Conservation (phyloP, 2,113 vertebrate genomes). For the Acrocephalus kingi region DNA sequence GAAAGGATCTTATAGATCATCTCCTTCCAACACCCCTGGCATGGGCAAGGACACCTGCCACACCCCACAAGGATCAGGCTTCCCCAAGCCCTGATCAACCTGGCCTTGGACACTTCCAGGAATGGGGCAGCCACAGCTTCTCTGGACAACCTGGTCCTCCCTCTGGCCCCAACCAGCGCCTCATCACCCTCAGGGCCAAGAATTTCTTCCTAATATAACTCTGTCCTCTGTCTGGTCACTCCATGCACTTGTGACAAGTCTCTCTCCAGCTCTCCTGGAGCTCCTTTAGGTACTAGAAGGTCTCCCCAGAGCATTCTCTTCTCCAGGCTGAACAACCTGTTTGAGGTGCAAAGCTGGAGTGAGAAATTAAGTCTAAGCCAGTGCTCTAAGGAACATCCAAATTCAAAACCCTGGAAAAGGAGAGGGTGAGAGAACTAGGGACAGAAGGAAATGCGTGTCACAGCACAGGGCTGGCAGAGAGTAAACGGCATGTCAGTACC, state of each 20-base stretch:
- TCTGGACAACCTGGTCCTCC: not conserved
- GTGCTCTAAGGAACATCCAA: rapidly evolving
- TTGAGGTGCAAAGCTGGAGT: not conserved
- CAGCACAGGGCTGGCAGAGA: not conserved
- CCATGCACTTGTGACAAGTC: not conserved
- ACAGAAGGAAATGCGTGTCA: not conserved
- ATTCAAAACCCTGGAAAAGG: not conserved
- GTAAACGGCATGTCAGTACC: rapidly evolving
- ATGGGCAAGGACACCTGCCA: not conserved
- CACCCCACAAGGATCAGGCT: too few species aligned
- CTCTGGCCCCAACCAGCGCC: not conserved
- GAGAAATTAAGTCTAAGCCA: not conserved
- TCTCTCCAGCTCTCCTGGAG: not conserved
- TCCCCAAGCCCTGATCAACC: not conserved
- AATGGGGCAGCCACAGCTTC: not conserved
- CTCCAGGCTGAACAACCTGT: not conserved
- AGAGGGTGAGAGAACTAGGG: not conserved
- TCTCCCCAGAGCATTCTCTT: not conserved
- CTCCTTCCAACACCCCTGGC: too few species aligned
- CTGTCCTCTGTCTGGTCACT: not conserved
- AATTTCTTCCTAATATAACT: not conserved
- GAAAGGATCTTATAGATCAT: not conserved
- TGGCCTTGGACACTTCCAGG: not conserved
- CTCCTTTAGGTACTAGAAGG: not conserved
- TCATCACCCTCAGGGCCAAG: not conserved